phyloP scores from a whole-genome alignment of 1,140 invertebrate genomes.

The Epicauta chinensis region DNA sequence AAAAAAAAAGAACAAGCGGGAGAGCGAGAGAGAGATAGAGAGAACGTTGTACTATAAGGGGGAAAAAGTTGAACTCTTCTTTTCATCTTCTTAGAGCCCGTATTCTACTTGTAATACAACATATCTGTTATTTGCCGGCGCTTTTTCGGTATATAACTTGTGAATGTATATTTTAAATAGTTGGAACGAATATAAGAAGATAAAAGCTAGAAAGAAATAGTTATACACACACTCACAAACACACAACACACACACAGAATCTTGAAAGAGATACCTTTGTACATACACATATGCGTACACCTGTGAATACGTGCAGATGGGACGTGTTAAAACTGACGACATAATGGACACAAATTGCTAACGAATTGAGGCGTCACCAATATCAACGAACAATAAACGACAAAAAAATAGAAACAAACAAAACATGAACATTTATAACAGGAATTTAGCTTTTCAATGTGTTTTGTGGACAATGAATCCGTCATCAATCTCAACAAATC shows the following conservation, averaged over 20 bases:
- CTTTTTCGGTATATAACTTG: conserved; percentile 1
- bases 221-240: no score
- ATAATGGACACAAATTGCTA: conserved; percentile 6
- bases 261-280: not conserved
- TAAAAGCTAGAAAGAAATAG: not conserved
- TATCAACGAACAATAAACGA: no score
- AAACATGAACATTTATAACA: no score
- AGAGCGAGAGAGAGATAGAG: no score
- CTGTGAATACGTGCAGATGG: not conserved
- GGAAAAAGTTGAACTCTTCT: conserved; percentile 4
- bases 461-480: no score
- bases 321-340: not conserved
- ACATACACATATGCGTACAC: not conserved
- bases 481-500: no score
- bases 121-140: conserved; percentile 25
- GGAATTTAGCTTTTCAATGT: no score
- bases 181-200: not conserved
- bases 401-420: no score
- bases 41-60: no score
- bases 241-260: no score
- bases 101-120: conserved; percentile 28
- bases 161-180: not conserved
- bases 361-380: no score
- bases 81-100: conserved; percentile 27
- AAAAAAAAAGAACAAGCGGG: no score